Conservation (phyloP, 1,140 invertebrate species). For the Macrobrachium rosenbergii region DNA sequence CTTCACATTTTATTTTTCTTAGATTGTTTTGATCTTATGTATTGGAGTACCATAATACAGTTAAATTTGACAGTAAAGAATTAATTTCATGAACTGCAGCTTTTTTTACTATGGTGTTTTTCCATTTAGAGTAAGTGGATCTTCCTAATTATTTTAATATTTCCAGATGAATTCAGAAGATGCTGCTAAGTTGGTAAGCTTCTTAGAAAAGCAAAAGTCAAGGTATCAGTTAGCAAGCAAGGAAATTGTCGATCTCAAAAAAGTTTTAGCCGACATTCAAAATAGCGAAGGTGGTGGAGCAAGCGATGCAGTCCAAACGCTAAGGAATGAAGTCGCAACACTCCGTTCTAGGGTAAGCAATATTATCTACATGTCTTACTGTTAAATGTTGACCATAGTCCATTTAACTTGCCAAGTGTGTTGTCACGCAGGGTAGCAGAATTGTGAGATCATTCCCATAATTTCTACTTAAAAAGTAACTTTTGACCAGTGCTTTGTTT, state of each 20-base stretch:
- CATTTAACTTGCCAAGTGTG: too few relatives aligned
- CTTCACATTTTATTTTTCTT: too few relatives aligned
- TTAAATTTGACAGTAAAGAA: too few relatives aligned
- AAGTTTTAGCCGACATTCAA: conserved; percentile 77
- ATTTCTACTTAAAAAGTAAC: too few relatives aligned
- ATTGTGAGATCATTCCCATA: too few relatives aligned
- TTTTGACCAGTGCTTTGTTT: too few relatives aligned
- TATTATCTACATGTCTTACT: not conserved
- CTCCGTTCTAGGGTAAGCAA: conserved; percentile 45
- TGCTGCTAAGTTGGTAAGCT: conserved; percentile 38
- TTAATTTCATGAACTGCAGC: not conserved
- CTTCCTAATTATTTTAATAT: not conserved
- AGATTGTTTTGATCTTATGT: too few relatives aligned
- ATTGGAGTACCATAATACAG: too few relatives aligned
- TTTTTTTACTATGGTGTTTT: not conserved
- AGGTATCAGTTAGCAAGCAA: conserved; percentile 81
- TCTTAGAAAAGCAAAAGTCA: conserved; percentile 76
- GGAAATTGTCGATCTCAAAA: conserved; percentile 80
- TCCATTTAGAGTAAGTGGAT: not conserved
- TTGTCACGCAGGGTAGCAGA: too few relatives aligned
- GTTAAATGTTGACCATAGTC: too few relatives aligned
- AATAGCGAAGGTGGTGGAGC: conserved; percentile 51
- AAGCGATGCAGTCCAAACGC: conserved; percentile 76
- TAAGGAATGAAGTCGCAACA: conserved; percentile 70
- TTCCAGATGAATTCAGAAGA: conserved; percentile 54